Percentiles rank a stretch among this genome's conserved stretches.
Conservation (phyloP, 1,140 invertebrate species). For the Campodea augens region DNA sequence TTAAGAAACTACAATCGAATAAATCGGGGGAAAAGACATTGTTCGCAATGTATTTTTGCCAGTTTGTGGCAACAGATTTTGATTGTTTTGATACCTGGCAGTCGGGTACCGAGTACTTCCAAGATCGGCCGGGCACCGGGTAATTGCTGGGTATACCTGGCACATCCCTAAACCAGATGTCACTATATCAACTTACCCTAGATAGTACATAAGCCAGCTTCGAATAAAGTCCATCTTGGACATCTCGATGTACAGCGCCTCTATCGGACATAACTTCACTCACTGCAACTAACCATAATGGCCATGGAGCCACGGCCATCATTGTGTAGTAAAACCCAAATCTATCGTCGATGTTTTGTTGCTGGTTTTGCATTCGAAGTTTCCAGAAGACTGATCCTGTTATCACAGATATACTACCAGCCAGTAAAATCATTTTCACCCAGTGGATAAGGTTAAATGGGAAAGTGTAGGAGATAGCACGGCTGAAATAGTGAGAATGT, state of each 20-base stretch:
- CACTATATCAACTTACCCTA: constrained; percentile 35
- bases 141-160: too few relatives aligned
- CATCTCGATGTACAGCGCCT: constrained; percentile 50
- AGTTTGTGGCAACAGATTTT: too few relatives aligned
- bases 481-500: constrained; percentile 28
- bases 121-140: too few relatives aligned
- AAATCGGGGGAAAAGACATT: too few relatives aligned
- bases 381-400: constrained; percentile 82
- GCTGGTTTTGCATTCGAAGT: constrained; percentile 45
- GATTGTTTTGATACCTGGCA: too few relatives aligned
- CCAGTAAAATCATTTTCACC: constrained; percentile 50
- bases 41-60: too few relatives aligned
- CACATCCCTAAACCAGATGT: not conserved
- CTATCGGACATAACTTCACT: constrained; percentile 45
- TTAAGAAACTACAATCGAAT: too few relatives aligned
- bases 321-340: constrained; percentile 68
- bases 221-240: constrained; percentile 56
- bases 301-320: constrained; percentile 54
- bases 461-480: constrained; percentile 56
- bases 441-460: constrained; percentile 64
- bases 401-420: constrained; percentile 56
- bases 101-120: too few relatives aligned
- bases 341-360: constrained; percentile 29
- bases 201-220: constrained; percentile 54
- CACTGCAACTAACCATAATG: constrained; percentile 44